A percentile compares a stretch with the other conserved stretches of the same genome.
Conservation (phyloP, 2,888 invertebrate species). For the Pantelozetes paolii region DNA sequence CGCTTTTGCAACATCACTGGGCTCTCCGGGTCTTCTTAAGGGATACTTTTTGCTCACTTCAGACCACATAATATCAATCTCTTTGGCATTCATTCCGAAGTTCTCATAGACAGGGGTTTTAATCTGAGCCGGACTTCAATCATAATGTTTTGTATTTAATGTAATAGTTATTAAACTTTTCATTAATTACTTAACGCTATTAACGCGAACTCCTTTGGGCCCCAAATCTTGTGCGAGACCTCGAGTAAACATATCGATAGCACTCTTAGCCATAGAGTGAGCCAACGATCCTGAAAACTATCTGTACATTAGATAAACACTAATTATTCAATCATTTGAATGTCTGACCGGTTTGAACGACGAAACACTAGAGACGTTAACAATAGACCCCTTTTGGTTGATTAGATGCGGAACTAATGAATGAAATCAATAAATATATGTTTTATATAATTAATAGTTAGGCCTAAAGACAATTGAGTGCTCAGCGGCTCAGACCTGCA, state of each 20-base stretch:
- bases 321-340: neutral
- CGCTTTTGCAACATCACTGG: conserved; percentile 39
- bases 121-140: conserved; percentile 31
- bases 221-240: conserved; percentile 16
- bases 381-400: conserved; percentile 1
- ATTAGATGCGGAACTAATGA: conserved; percentile 26
- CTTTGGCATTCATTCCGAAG: conserved; percentile 12
- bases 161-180: too few species aligned
- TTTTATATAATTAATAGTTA: too few species aligned
- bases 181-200: conserved; percentile 35
- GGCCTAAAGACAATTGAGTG: too few species aligned
- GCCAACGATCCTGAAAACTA: conserved; percentile 7
- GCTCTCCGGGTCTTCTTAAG: conserved; percentile 34
- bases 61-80: conserved; percentile 13
- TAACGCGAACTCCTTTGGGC: conserved; percentile 27
- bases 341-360: conserved; percentile 32
- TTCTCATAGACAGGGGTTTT: conserved; percentile 5
- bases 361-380: conserved; percentile 16
- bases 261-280: conserved; percentile 20
- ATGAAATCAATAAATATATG: neutral
- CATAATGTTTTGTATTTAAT: neutral
- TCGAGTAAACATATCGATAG: conserved; percentile 27
- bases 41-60: conserved; percentile 22
- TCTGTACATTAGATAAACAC: neutral
- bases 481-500: conserved; percentile 1